These are phyloP conservation scores for Sphenodon punctatus DNA, from an alignment of 2,797 vertebrate genomes.

Conservation along the genomic window DNA sequence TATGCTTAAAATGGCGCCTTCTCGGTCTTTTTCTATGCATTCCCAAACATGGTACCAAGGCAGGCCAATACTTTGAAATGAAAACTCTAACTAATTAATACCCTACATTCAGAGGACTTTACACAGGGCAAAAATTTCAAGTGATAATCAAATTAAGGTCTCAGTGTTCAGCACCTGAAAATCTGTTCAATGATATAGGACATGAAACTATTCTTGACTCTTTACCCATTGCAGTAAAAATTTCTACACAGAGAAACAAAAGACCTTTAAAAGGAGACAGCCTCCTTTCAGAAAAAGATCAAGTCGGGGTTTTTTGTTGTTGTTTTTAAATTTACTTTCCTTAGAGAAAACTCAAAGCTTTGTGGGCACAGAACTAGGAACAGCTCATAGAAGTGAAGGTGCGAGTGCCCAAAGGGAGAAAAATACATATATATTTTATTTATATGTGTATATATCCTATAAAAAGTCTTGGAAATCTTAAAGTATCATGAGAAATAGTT, in stretches of 20 bases:
- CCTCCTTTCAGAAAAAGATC: background rate
- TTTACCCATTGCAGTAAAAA: constrained; percentile 15
- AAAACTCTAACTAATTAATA: constrained; percentile 2
- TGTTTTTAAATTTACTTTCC: background rate
- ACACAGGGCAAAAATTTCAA: background rate
- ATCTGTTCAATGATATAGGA: background rate
- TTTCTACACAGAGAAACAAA: background rate
- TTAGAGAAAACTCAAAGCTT: background rate
- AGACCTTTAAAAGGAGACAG: background rate
- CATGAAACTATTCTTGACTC: background rate
- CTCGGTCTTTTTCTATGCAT: background rate
- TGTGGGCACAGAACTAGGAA: background rate
- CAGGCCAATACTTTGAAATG: too few relatives aligned
- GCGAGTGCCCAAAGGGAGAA: background rate
- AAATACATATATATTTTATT: background rate
- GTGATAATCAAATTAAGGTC: background rate
- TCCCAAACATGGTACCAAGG: background rate
- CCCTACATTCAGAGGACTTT: background rate
- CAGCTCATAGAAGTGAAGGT: background rate
- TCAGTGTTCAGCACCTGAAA: background rate
- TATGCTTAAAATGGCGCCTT: constrained; percentile 8
- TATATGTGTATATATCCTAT: background rate
- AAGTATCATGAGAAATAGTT: background rate
- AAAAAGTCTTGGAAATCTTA: constrained; percentile 8
- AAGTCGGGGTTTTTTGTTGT: too few relatives aligned